These are phyloP conservation scores for Conomelus anceps DNA, from an alignment of 2,888 invertebrate species.

Conservation along the genomic window DNA sequence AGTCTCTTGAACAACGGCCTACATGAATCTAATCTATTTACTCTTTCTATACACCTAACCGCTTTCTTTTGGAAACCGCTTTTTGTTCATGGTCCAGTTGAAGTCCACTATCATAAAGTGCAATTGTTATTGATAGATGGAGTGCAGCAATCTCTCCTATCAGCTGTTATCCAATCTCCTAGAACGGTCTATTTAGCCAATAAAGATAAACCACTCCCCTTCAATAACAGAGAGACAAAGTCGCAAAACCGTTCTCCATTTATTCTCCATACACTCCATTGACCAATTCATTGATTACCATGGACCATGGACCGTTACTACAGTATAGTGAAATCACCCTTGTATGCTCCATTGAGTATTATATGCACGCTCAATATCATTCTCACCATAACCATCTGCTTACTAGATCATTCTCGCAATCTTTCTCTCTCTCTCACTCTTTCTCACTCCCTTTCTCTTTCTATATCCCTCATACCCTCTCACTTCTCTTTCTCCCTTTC, in stretches of 20 bases:
- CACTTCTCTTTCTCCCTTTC: background rate
- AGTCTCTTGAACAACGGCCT: too few relatives aligned
- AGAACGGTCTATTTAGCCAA: background rate
- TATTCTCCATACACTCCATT: background rate
- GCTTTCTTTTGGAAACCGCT: too few relatives aligned
- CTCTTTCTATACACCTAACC: too few relatives aligned
- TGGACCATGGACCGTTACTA: background rate
- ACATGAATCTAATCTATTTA: too few relatives aligned
- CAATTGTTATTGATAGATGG: too few relatives aligned
- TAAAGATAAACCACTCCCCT: background rate
- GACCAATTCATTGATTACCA: background rate
- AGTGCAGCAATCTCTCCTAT: background rate
- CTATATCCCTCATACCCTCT: too few relatives aligned
- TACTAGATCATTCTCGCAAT: background rate
- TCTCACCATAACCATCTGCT: background rate
- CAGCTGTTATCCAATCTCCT: background rate
- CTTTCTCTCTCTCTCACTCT: background rate
- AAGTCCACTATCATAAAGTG: too few relatives aligned
- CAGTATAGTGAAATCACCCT: background rate
- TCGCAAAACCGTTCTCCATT: background rate
- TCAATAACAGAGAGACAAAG: background rate
- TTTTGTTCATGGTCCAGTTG: too few relatives aligned
- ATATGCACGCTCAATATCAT: background rate
- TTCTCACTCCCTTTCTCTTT: background rate
- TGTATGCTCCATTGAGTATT: background rate